Evolutionary conservation across 2,888 invertebrate genomes (phyloP).

Genomic region (Hyposoter dolosus): DNA sequence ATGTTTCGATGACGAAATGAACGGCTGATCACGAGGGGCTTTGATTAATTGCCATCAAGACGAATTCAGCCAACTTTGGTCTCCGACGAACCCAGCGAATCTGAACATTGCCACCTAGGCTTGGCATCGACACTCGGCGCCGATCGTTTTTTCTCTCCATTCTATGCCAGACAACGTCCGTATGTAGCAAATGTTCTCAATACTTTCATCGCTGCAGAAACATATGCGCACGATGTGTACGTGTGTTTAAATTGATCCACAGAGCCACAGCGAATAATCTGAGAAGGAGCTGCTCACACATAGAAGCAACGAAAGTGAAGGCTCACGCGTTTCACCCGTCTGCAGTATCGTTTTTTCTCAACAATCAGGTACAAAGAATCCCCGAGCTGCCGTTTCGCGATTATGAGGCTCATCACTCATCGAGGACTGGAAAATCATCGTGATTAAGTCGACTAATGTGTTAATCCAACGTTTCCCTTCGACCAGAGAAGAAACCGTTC

Average conservation of each 20-base stretch:
- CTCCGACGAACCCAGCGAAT: background rate
- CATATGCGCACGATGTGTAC: background rate
- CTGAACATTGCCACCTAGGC: background rate
- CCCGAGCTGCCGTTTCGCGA: constrained; percentile 10
- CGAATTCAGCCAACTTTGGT: background rate
- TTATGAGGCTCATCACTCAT: constrained; percentile 49
- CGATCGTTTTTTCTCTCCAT: background rate
- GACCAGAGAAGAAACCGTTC: constrained; percentile 14
- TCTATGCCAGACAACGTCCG: background rate
- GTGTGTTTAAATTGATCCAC: background rate
- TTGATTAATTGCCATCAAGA: background rate
- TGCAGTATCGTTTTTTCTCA: constrained; percentile 36
- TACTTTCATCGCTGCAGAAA: background rate
- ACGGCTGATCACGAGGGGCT: background rate
- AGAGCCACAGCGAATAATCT: background rate
- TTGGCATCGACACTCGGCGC: background rate
- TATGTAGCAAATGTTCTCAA: background rate
- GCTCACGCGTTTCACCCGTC: constrained; percentile 51
- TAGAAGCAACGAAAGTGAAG: constrained; percentile 59
- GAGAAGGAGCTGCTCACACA: constrained; percentile 8
- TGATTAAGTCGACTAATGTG: constrained; percentile 40
- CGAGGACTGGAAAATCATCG: constrained; percentile 28
- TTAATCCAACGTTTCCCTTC: constrained; percentile 19
- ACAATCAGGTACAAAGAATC: constrained; percentile 32
- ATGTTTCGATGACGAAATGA: background rate